Evolutionary conservation across 2,888 invertebrate genomes (phyloP).

Genomic region (Lasioglossum leucozonium): DNA sequence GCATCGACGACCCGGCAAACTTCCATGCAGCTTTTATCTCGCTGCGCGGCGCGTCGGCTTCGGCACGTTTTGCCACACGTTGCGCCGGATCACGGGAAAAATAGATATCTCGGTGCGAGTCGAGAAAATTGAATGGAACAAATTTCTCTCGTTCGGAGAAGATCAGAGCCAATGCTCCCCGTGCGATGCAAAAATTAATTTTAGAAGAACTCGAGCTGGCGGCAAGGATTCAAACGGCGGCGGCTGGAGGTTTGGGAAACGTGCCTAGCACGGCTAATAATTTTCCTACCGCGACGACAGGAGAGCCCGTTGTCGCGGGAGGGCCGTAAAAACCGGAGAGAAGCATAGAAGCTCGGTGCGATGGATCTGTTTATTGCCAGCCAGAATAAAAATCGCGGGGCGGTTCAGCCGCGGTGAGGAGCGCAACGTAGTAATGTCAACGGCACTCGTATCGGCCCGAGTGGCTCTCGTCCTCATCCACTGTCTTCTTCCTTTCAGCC

Average conservation of each 20-base stretch:
- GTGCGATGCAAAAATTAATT: too few species aligned
- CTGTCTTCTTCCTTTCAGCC: constrained; percentile 49
- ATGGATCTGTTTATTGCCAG: constrained; percentile 69
- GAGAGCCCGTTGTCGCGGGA: not conserved
- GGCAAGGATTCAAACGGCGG: not conserved
- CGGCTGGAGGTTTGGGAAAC: not conserved
- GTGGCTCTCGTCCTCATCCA: constrained; percentile 44
- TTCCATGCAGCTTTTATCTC: not conserved
- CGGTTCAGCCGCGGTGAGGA: constrained; percentile 44
- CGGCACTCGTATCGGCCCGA: constrained; percentile 54
- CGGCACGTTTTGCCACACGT: too few species aligned
- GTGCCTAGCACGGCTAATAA: not conserved
- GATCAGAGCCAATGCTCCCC: too few species aligned
- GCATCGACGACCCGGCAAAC: not conserved
- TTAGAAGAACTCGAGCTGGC: not conserved
- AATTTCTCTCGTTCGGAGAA: too few species aligned
- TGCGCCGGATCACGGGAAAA: too few species aligned
- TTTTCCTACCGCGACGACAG: not conserved
- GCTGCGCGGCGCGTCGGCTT: not conserved
- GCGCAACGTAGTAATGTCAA: constrained; percentile 51
- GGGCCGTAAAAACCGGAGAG: constrained; percentile 21
- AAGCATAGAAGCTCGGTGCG: constrained; percentile 14
- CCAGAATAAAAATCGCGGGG: constrained; percentile 67
- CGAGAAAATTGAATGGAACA: too few species aligned
- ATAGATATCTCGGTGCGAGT: too few species aligned